A percentile compares a stretch with the other conserved stretches of the same genome.
Conservation (phyloP, 2,888 invertebrate species). For the Amphimallon solstitiale region DNA sequence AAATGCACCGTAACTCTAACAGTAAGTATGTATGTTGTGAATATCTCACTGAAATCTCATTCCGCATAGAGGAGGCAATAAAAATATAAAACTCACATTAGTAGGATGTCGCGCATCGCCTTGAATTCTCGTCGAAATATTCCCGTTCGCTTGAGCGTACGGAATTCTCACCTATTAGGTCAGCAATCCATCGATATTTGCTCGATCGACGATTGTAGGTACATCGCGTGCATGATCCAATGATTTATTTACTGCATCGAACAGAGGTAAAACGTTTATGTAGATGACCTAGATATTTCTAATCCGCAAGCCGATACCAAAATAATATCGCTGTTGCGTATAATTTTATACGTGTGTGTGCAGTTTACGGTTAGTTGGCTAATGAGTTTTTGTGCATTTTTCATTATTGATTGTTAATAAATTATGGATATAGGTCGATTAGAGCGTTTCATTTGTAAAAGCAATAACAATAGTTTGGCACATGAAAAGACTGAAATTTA, state of each 20-base stretch:
- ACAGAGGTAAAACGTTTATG: neutral
- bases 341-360: neutral
- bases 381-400: neutral
- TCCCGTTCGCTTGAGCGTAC: too few relatives aligned
- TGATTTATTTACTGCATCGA: neutral
- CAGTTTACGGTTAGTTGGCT: neutral
- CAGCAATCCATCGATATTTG: neutral
- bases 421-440: too few relatives aligned
- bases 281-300: slow-evolving; percentile 7
- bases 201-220: neutral
- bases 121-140: too few relatives aligned
- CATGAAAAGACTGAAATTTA: too few relatives aligned
- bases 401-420: too few relatives aligned
- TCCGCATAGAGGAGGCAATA: too few relatives aligned
- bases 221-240: neutral
- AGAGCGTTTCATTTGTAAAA: too few relatives aligned
- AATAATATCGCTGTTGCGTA: slow-evolving; percentile 4
- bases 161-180: neutral
- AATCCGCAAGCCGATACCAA: neutral
- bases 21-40: too few relatives aligned
- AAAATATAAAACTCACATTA: neutral
- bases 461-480: too few relatives aligned
- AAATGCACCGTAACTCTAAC: too few relatives aligned
- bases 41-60: too few relatives aligned
- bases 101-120: neutral